These are phyloP conservation scores for Scaptomyza hsui DNA, from an alignment of 1,140 invertebrate genomes.

Conservation along the genomic window DNA sequence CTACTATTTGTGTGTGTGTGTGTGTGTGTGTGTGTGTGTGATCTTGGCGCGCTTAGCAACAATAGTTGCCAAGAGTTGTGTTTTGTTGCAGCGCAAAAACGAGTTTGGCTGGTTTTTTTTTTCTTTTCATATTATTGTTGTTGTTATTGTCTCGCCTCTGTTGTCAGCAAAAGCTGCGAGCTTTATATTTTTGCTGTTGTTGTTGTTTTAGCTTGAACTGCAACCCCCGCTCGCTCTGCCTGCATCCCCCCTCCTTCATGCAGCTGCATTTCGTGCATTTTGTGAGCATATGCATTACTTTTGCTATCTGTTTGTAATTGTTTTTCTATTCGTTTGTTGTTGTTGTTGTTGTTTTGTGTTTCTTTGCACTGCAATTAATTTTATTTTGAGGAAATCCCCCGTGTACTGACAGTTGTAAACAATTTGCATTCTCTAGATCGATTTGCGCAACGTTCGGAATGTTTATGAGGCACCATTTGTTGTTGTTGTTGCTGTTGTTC, in stretches of 20 bases:
- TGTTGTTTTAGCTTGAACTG: background rate
- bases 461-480: constrained; percentile 10
- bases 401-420: constrained; percentile 10
- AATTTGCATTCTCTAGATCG: constrained; percentile 22
- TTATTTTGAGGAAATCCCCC: constrained; percentile 20
- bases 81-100: constrained; percentile 41
- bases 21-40: constrained; percentile 42
- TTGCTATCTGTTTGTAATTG: background rate
- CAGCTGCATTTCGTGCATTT: background rate
- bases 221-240: background rate
- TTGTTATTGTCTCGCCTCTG: constrained; percentile 2
- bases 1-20: constrained; percentile 28
- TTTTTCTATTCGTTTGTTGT: constrained; percentile 1
- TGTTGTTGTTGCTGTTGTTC: constrained; percentile 7
- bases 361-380: constrained; percentile 4
- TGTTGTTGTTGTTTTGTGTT: constrained; percentile 17
- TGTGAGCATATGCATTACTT: no score
- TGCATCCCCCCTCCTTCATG: background rate
- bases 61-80: constrained; percentile 39
- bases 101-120: constrained; percentile 64
- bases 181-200: constrained; percentile 7
- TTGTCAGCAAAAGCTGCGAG: background rate
- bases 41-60: constrained; percentile 77
- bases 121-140: background rate
- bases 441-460: constrained; percentile 24